Conservation (phyloP, 2,113 vertebrate genomes). For the Mesoclemmys tuberculata region DNA sequence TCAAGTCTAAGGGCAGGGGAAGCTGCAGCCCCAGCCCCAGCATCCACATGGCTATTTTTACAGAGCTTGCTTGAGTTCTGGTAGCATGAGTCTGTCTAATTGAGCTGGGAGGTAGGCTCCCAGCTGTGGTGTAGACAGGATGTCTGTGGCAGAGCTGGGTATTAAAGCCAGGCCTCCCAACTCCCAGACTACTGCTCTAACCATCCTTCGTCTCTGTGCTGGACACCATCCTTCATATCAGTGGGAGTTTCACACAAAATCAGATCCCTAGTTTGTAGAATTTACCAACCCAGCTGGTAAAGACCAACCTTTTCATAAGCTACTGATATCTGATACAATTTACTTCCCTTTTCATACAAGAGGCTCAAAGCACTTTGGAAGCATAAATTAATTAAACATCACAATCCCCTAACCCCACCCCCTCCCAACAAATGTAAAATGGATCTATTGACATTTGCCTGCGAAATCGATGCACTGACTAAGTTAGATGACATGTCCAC, state of each 20-base stretch:
- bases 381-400: not conserved
- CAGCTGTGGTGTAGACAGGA: not conserved
- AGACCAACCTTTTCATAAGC: not conserved
- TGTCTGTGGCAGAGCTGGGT: not conserved
- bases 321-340: not conserved
- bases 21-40: not conserved
- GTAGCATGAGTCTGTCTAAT: not conserved
- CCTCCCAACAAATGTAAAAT: not conserved
- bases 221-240: not conserved
- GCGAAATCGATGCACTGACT: not conserved
- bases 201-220: not conserved
- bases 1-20: not conserved
- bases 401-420: not conserved
- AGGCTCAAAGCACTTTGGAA: not conserved
- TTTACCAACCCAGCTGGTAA: not conserved
- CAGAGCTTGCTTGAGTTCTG: not conserved
- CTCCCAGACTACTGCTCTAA: not conserved
- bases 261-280: not conserved
- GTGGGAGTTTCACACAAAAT: not conserved
- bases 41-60: not conserved
- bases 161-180: not conserved
- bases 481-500: fast-evolving
- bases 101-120: not conserved
- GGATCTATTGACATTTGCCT: not conserved
- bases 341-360: not conserved